Evolutionary conservation across 2,888 invertebrate species (phyloP), one percentile per base, ranked within the genome.

Genomic region (Caenorhabditis sp.): DNA sequence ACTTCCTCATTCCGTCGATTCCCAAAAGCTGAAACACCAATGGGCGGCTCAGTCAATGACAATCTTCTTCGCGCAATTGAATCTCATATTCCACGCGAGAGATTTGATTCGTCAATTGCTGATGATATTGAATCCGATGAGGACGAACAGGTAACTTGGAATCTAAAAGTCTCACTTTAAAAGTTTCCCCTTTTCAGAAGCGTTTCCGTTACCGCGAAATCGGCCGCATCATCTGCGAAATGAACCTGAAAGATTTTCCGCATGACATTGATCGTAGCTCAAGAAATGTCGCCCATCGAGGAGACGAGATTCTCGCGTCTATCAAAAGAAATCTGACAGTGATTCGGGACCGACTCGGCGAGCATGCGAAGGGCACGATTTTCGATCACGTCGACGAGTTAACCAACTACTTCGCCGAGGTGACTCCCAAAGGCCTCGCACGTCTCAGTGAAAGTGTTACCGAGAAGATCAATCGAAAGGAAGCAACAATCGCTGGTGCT

Each of bases 301-400:
- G 68, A 49, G 59, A 59, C 10, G 69, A 59, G 5, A 68, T 76
- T 28, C 76, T 76, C 0, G 38, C 12, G 2, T 7, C 59, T 3
- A 59, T 69, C 41, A 35, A 31, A 51, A 38, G 68, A 24, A 76
- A 76, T 58, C 61, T 76, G 26, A 19, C 6, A 1, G 22, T 76
- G 4, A 61, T 76, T 28, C 59, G 31, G 1, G 24, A 44, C 26
- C 68, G 61, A 41, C 51, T 76, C n/a, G 76, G 68, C 22, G 76
- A 76, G 19, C 38, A 41, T 24, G 68, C 68, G 16, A 24, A 38
- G 0, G 69, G 76, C 35, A 76, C 76, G 2, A 59, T 76, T 12
- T 76, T 76, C 61, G 76, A 58, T 12, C n/a, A 76, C 61, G 41
- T 61, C 51, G 76, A 76, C 31, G 26, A 24, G 10, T 26, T 76